A percentile compares a stretch with the other conserved stretches of the same genome.
Conservation (phyloP, 2,888 invertebrate species). For the Calephelis perditalis region DNA sequence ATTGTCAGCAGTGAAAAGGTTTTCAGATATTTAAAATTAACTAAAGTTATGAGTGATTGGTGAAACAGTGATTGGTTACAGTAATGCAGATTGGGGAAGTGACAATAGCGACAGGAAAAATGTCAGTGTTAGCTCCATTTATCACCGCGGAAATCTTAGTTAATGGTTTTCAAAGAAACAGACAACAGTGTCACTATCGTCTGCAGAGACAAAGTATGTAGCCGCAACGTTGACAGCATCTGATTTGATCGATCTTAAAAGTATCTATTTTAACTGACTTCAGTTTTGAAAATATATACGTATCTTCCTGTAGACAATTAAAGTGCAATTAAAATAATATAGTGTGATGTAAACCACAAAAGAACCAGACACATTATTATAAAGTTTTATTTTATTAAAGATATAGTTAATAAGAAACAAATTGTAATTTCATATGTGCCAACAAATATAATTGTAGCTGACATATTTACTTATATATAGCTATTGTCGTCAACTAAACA, state of each 20-base stretch:
- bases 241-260: constrained; percentile 10
- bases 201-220: constrained; percentile 17
- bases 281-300: background rate
- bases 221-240: constrained; percentile 12
- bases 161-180: constrained; percentile 18
- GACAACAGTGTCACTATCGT: constrained; percentile 17
- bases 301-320: constrained; percentile 14
- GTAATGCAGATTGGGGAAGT: constrained; percentile 20
- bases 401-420: constrained; percentile 6
- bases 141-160: constrained; percentile 8
- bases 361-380: constrained; percentile 17
- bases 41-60: too few relatives aligned
- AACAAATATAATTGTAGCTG: background rate
- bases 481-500: too few relatives aligned
- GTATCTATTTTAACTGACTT: constrained; percentile 5
- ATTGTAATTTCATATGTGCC: background rate
- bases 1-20: background rate
- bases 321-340: constrained; percentile 16
- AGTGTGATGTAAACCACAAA: constrained; percentile 12
- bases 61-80: background rate
- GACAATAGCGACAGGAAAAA: constrained; percentile 15
- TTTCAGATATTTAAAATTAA: background rate
- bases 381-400: constrained; percentile 17
- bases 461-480: background rate
- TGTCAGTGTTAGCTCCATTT: constrained; percentile 15